A percentile compares a stretch with the other conserved stretches of the same genome.
Conservation (phyloP, 2,888 invertebrate species). For the Endotricha flammealis region DNA sequence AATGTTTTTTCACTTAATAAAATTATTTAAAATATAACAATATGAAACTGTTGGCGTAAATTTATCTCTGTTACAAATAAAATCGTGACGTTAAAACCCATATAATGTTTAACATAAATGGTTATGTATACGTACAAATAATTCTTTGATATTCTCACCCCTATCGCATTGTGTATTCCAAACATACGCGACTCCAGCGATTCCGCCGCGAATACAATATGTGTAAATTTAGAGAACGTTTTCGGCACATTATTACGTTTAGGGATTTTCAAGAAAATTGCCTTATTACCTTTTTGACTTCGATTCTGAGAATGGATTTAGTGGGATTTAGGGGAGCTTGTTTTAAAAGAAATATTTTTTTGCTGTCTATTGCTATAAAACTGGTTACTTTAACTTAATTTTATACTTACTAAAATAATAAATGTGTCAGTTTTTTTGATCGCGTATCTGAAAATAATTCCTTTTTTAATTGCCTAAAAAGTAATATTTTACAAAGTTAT, state of each 20-base stretch:
- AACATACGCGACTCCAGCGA: constrained; percentile 59
- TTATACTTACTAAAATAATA: too few relatives aligned
- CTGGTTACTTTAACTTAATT: too few relatives aligned
- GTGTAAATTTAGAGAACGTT: constrained; percentile 76
- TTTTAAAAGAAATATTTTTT: too few relatives aligned
- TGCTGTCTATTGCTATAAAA: too few relatives aligned
- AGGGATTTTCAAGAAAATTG: constrained; percentile 76
- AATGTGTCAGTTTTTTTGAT: too few relatives aligned
- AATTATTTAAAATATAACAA: too few relatives aligned
- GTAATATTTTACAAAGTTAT: too few relatives aligned
- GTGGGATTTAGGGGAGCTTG: constrained; percentile 48
- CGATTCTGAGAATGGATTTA: constrained; percentile 62
- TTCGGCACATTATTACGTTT: constrained; percentile 75
- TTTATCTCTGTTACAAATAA: neutral
- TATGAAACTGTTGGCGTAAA: too few relatives aligned
- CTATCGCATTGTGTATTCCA: constrained; percentile 65
- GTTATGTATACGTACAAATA: constrained; percentile 38
- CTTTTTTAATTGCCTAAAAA: too few relatives aligned
- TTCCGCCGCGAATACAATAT: constrained; percentile 69
- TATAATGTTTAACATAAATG: constrained; percentile 29
- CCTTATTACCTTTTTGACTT: constrained; percentile 74
- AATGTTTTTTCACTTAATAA: too few relatives aligned
- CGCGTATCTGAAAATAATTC: too few relatives aligned
- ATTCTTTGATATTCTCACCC: constrained; percentile 51
- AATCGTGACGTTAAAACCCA: neutral